Conservation (phyloP, 2,888 invertebrate species). For the Sussaba pulchella region DNA sequence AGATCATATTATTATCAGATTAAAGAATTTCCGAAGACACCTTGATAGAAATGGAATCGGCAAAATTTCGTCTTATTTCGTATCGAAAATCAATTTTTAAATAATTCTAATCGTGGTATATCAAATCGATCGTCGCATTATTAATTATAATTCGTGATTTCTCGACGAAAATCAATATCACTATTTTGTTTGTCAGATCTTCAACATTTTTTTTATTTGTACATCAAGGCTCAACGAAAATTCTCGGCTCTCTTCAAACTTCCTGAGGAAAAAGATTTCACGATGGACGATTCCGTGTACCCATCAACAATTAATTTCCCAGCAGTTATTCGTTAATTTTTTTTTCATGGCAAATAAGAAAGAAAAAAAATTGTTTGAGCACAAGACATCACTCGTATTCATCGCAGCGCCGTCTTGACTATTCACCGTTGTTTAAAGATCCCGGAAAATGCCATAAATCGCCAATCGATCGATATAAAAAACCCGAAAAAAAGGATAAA, state of each 20-base stretch:
- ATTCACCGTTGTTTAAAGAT: background rate
- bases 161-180: too few species aligned
- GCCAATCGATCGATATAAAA: background rate
- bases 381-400: background rate
- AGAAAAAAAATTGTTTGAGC: background rate
- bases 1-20: conserved; percentile 27
- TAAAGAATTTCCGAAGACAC: background rate
- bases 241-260: too few species aligned
- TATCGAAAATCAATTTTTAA: background rate
- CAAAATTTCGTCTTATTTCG: background rate
- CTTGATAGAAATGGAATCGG: background rate
- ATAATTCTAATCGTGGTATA: too few species aligned
- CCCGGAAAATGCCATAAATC: conserved; percentile 20
- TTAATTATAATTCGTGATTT: too few species aligned
- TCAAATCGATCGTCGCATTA: too few species aligned
- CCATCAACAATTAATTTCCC: too few species aligned
- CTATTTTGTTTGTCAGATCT: background rate
- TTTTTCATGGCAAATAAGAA: too few species aligned
- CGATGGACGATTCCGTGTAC: too few species aligned
- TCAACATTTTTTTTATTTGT: background rate
- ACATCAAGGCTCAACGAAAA: too few species aligned
- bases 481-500: too few species aligned
- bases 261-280: too few species aligned
- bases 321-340: too few species aligned
- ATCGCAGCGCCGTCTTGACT: background rate